Evolutionary conservation across 1,140 invertebrate genomes (phyloP).

Genomic region (Mesaphorura yosii): DNA sequence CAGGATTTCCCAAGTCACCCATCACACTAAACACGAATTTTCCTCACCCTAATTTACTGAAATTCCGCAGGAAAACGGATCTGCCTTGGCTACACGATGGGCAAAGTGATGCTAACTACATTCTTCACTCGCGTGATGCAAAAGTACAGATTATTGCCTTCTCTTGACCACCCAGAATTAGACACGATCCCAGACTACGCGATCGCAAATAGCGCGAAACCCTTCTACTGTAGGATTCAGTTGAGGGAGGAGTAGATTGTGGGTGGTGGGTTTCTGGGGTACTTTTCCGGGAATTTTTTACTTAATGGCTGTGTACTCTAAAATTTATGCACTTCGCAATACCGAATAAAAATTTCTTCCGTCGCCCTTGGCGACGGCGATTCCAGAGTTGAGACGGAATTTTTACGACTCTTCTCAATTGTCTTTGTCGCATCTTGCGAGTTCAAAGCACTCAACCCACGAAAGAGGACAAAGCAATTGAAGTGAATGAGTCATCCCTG

Average conservation of each 20-base stretch:
- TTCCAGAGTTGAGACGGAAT: too few species aligned
- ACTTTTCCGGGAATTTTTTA: background rate
- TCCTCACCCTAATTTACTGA: background rate
- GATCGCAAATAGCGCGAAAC: conserved; percentile 6
- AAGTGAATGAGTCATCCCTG: too few species aligned
- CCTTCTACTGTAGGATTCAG: background rate
- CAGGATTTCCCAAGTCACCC: too few species aligned
- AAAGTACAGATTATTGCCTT: background rate
- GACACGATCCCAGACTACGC: background rate
- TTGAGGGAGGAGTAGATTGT: background rate
- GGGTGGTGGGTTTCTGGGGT: background rate
- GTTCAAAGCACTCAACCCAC: too few species aligned
- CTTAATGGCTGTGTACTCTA: too few species aligned
- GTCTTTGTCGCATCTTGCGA: too few species aligned
- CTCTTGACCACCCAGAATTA: background rate
- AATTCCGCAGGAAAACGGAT: background rate
- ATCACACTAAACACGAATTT: too few species aligned
- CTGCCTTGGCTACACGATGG: conserved; percentile 2
- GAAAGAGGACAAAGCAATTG: too few species aligned
- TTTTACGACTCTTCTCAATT: too few species aligned
- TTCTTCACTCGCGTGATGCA: conserved; percentile 1
- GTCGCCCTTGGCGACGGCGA: too few species aligned
- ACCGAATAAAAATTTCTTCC: too few species aligned
- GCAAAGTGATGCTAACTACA: background rate
- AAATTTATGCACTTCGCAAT: too few species aligned